phyloP scores from a whole-genome alignment of 2,113 vertebrate species.

The Psilopsiagon aurifrons region DNA sequence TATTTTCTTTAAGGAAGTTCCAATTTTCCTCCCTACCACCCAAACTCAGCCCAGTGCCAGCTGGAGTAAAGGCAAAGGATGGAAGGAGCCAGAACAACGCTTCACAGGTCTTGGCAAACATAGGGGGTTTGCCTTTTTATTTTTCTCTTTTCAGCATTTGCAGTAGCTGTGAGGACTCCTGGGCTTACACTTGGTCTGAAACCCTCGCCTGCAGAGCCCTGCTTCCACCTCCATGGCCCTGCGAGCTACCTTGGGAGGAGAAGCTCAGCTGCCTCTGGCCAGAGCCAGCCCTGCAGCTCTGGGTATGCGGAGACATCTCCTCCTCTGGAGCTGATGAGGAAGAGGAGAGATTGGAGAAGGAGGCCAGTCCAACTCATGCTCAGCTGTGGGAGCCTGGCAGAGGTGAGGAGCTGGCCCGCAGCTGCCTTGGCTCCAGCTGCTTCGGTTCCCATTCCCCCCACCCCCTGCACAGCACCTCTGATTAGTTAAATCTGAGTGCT shows the following conservation, averaged over 20 bases:
- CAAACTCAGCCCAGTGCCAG: not conserved
- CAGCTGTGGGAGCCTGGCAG: not conserved
- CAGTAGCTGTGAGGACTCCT: not conserved
- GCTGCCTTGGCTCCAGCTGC: accelerated
- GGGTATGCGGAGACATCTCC: accelerated
- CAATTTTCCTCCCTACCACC: not conserved
- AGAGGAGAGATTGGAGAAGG: not conserved
- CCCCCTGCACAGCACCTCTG: not conserved
- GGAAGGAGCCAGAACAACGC: not conserved
- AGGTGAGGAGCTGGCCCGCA: not conserved
- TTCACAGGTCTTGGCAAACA: not conserved
- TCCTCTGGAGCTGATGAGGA: not conserved
- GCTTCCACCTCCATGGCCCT: not conserved
- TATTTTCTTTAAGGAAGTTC: not conserved
- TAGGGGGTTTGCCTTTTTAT: not conserved
- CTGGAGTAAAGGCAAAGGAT: not conserved
- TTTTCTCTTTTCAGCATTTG: not conserved
- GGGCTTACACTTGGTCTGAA: not conserved
- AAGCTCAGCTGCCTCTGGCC: not conserved
- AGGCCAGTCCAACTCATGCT: accelerated
- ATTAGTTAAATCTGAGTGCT: not conserved
- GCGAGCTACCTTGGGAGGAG: not conserved
- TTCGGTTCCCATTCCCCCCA: not conserved
- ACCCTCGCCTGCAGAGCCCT: not conserved
- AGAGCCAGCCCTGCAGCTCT: not conserved